phyloP scores from a whole-genome alignment of 2,888 invertebrate species.

The Zaprionus bogoriensis region DNA sequence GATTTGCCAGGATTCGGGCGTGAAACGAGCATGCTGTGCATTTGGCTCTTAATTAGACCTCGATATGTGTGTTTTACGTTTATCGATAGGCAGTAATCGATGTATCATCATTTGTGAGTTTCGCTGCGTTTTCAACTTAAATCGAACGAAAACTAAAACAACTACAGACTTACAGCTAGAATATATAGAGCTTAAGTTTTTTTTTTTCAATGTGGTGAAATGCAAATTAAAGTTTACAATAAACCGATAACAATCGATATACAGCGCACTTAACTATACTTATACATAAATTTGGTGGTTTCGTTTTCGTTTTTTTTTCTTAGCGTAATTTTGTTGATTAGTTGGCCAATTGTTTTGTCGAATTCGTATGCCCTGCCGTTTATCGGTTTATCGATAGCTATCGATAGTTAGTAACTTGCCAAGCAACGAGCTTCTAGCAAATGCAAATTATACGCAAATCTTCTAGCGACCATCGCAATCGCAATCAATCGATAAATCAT shows the following conservation, averaged over 20 bases:
- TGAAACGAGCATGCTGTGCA: slow-evolving; percentile 10
- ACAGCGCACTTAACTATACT: slow-evolving; percentile 49
- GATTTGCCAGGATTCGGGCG: slow-evolving; percentile 47
- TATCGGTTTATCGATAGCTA: slow-evolving; percentile 64
- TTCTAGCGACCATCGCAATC: slow-evolving; percentile 26
- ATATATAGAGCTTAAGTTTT: slow-evolving; percentile 1
- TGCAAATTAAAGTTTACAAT: slow-evolving; percentile 43
- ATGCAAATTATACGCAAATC: slow-evolving; percentile 67
- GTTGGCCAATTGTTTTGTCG: slow-evolving; percentile 60
- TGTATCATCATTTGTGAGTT: slow-evolving; percentile 54
- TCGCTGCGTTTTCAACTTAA: slow-evolving; percentile 38
- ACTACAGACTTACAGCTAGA: slow-evolving; percentile 11
- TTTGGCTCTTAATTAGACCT: slow-evolving; percentile 21
- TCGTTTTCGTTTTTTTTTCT: slow-evolving; percentile 10
- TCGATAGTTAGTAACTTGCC: slow-evolving; percentile 60
- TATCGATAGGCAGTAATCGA: slow-evolving; percentile 30
- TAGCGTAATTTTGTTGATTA: neutral
- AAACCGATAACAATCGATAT: slow-evolving; percentile 66
- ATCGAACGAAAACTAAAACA: slow-evolving; percentile 14
- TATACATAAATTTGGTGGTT: slow-evolving; percentile 17
- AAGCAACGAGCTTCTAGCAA: slow-evolving; percentile 56
- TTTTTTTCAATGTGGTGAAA: slow-evolving; percentile 18
- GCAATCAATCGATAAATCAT: slow-evolving; percentile 57
- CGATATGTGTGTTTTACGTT: slow-evolving; percentile 28
- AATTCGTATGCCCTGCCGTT: slow-evolving; percentile 38